These are phyloP conservation scores for Acanthurus lineatus DNA, from an alignment of 2,797 vertebrate genomes.

Conservation along the genomic window DNA sequence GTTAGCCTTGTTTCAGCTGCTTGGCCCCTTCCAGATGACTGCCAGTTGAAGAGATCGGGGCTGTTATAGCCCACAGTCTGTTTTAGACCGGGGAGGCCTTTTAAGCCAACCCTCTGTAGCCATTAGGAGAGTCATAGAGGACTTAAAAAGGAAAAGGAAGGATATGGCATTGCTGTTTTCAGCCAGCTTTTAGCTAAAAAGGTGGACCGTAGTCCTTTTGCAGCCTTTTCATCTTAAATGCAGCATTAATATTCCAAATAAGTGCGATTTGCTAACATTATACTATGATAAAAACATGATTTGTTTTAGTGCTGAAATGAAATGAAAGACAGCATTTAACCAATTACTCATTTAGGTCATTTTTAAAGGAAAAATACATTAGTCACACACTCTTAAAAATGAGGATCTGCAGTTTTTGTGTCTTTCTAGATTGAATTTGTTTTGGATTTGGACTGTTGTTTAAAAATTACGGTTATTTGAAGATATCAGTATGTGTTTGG, in stretches of 20 bases:
- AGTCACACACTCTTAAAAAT: background rate
- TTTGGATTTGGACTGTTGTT: background rate
- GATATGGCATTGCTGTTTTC: slow-evolving; percentile 20
- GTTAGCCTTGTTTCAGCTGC: slow-evolving; percentile 63
- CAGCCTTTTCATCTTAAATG: background rate
- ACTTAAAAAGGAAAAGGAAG: slow-evolving; percentile 30
- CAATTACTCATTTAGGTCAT: background rate
- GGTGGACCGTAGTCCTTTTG: background rate
- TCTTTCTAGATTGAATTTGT: background rate
- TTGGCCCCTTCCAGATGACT: slow-evolving; percentile 68
- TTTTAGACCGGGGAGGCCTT: slow-evolving; percentile 60
- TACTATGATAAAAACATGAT: background rate
- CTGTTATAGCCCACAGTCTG: slow-evolving; percentile 70
- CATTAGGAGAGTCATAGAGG: slow-evolving; percentile 49
- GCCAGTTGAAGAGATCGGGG: slow-evolving; percentile 70
- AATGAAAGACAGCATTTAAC: background rate
- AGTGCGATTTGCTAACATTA: background rate
- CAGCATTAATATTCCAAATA: background rate
- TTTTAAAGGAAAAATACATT: background rate
- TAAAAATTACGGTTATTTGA: too few relatives aligned
- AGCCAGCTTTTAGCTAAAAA: slow-evolving; percentile 2
- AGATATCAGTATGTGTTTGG: too few relatives aligned
- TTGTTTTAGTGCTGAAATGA: background rate
- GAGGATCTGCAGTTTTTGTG: background rate
- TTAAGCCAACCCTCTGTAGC: slow-evolving; percentile 54